Conservation (phyloP, 2,888 invertebrate genomes). For the Drosophila subquinaria region DNA sequence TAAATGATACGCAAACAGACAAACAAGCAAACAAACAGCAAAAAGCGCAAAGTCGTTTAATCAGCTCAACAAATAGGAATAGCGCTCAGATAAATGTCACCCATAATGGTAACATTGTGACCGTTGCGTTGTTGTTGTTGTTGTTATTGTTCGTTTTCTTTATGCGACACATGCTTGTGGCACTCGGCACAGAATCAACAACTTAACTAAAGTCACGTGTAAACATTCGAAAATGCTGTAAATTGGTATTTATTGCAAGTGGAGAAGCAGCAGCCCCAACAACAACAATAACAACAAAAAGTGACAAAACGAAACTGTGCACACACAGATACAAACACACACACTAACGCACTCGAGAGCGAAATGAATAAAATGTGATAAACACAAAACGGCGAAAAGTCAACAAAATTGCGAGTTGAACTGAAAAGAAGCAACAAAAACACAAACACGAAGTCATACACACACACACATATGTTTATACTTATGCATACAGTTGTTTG, state of each 20-base stretch:
- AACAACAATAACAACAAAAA: conserved; percentile 30
- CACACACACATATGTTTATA: conserved; percentile 8
- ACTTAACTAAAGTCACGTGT: conserved; percentile 76
- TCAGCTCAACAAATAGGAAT: conserved; percentile 56
- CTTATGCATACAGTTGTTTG: conserved; percentile 34
- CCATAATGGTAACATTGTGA: conserved; percentile 17
- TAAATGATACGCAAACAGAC: conserved; percentile 33
- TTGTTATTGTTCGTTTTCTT: conserved; percentile 1
- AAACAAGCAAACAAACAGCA: conserved; percentile 23
- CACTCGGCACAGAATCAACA: conserved; percentile 47
- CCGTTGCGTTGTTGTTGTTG: conserved; percentile 7
- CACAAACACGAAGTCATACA: conserved; percentile 18
- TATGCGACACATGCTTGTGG: conserved; percentile 16
- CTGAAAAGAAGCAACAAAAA: conserved; percentile 40
- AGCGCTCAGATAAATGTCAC: conserved; percentile 48
- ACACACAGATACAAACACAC: conserved; percentile 2
- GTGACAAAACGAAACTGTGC: conserved; percentile 21
- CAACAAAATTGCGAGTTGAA: conserved; percentile 76
- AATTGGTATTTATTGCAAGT: conserved; percentile 74
- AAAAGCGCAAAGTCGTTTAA: conserved; percentile 51
- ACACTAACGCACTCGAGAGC: conserved; percentile 9
- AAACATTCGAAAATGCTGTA: conserved; percentile 70
- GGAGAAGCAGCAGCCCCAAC: conserved; percentile 25
- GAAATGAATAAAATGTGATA: conserved; percentile 64
- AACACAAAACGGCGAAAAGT: conserved; percentile 70